Evolutionary conservation across 2,797 vertebrate genomes (phyloP).

Genomic region (Epinephelus malabaricus): DNA sequence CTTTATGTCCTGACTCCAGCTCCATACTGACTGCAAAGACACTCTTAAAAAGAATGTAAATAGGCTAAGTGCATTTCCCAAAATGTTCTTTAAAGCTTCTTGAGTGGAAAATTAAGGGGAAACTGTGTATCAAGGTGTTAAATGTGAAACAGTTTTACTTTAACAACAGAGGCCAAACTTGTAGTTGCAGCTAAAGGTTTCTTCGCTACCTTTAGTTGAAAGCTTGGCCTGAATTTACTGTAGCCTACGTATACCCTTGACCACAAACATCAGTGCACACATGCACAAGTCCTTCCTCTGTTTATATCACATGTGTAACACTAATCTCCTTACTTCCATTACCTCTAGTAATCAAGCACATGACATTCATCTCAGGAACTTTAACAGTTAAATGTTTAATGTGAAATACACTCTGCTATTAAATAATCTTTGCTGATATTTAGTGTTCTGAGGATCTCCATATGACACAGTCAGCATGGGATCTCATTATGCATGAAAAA

Average conservation of each 20-base stretch:
- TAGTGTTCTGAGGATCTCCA: constrained; percentile 23
- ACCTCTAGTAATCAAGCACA: not conserved
- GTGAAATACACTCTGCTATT: constrained; percentile 28
- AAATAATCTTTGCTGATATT: constrained; percentile 34
- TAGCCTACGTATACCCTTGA: not conserved
- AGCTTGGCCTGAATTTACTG: not conserved
- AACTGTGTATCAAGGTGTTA: not conserved
- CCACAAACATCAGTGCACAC: not conserved
- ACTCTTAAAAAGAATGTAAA: no score
- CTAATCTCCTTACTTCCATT: constrained; percentile 10
- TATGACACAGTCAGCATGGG: constrained; percentile 12
- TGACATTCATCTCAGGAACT: not conserved
- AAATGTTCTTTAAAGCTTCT: no score
- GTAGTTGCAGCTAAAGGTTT: not conserved
- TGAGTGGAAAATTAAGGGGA: no score
- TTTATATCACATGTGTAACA: not conserved
- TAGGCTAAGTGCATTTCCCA: no score
- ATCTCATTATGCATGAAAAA: constrained; percentile 32
- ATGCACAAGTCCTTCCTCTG: not conserved
- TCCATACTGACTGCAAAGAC: no score
- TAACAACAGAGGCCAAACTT: no score
- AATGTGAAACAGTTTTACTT: no score
- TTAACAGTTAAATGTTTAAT: constrained; percentile 22
- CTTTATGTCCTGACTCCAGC: no score
- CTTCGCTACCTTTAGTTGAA: not conserved